These are phyloP conservation scores for Phymatocera aterrima DNA, from an alignment of 2,888 invertebrate species.

Conservation along the genomic window DNA sequence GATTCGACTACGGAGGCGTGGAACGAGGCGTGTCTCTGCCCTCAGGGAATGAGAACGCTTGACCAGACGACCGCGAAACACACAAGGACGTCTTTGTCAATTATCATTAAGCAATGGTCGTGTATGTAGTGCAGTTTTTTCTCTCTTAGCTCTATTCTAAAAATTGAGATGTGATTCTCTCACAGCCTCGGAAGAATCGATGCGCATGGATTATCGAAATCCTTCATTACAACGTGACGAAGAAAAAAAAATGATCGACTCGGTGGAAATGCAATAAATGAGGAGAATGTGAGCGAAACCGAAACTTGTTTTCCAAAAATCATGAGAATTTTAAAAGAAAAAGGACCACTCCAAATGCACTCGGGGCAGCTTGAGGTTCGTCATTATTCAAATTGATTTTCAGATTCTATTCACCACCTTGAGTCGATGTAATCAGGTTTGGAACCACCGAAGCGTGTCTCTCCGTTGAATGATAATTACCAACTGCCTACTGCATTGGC, in stretches of 20 bases:
- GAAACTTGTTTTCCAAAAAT: too few species aligned
- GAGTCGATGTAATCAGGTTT: background rate
- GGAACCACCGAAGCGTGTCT: conserved; percentile 8
- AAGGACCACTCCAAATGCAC: background rate
- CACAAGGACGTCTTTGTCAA: conserved; percentile 42
- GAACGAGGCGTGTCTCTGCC: background rate
- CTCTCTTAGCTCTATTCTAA: too few species aligned
- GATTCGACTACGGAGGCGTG: background rate
- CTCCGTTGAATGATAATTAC: conserved; percentile 22
- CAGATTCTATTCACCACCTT: too few species aligned
- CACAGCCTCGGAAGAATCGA: background rate
- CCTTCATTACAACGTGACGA: background rate
- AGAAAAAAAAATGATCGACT: too few species aligned
- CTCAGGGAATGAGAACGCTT: background rate
- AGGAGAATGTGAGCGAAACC: too few species aligned
- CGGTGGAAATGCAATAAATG: too few species aligned
- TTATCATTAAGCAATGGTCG: conserved; percentile 1
- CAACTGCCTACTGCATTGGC: background rate
- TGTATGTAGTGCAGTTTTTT: background rate
- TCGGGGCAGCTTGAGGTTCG: too few species aligned
- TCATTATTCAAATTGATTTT: too few species aligned
- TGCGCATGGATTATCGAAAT: background rate
- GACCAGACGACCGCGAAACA: conserved; percentile 35
- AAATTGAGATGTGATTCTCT: background rate
- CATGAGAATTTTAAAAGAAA: background rate